Conservation (phyloP, 1,140 invertebrate species). For the Stegodyphus mimosarum region DNA sequence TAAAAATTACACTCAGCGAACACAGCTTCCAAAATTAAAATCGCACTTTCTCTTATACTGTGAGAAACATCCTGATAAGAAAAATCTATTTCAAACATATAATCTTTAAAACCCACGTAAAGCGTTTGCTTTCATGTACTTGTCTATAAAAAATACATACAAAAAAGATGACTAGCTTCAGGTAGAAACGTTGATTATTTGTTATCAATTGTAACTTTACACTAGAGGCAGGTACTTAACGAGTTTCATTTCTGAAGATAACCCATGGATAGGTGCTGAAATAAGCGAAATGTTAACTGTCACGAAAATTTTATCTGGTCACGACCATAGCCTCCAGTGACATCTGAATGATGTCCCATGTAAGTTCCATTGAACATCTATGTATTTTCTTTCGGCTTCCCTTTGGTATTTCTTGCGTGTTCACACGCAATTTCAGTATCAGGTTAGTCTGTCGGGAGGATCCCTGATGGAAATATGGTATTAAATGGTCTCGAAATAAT, state of each 20-base stretch:
- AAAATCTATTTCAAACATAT: background rate
- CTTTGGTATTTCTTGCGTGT: background rate
- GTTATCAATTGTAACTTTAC: background rate
- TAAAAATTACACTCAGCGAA: too few species aligned
- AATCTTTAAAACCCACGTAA: background rate
- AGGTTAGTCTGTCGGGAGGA: background rate
- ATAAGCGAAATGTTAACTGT: background rate
- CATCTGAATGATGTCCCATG: background rate
- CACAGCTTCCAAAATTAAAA: too few species aligned
- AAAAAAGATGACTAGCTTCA: background rate
- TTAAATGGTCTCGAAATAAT: background rate
- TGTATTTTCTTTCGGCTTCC: background rate
- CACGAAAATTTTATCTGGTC: background rate
- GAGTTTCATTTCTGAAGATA: background rate
- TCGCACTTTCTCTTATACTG: too few species aligned
- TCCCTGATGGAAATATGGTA: background rate
- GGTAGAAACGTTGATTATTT: background rate
- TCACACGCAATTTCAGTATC: background rate
- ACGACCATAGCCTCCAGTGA: background rate
- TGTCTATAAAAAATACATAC: too few species aligned
- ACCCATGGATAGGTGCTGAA: background rate
- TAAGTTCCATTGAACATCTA: background rate
- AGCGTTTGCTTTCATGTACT: background rate
- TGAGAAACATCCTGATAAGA: background rate
- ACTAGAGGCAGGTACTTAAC: background rate